Percentiles rank a stretch among this genome's conserved stretches.
These are phyloP conservation scores for Sebastes fasciatus DNA, from an alignment of 2,113 vertebrate genomes.

Conservation along the genomic window DNA sequence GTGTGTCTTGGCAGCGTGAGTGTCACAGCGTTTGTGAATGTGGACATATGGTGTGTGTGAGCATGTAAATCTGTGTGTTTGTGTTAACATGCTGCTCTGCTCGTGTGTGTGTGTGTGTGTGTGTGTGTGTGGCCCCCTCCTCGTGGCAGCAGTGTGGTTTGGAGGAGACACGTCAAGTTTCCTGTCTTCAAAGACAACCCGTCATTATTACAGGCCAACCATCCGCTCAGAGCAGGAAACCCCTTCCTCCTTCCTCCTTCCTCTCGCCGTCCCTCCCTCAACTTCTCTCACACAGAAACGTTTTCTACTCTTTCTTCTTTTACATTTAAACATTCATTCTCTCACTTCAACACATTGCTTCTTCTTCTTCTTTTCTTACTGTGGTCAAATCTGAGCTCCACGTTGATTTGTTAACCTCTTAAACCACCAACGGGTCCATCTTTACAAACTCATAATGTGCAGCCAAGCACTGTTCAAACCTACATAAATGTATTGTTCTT, in stretches of 20 bases:
- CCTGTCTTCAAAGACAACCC: slow-evolving; percentile 75
- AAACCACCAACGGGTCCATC: slow-evolving; percentile 4
- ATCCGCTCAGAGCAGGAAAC: slow-evolving; percentile 58
- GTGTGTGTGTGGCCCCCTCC: slow-evolving; percentile 57
- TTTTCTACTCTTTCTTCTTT: not conserved
- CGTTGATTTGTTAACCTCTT: slow-evolving; percentile 35
- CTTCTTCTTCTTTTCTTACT: slow-evolving; percentile 15
- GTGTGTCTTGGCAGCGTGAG: slow-evolving; percentile 52
- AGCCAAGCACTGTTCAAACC: not conserved
- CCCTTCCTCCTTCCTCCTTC: slow-evolving; percentile 32
- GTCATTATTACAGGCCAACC: slow-evolving; percentile 72
- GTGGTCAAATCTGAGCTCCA: slow-evolving; percentile 20
- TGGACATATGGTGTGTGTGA: slow-evolving; percentile 40
- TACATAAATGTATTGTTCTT: not conserved
- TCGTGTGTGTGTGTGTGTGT: slow-evolving; percentile 32
- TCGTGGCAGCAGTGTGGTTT: slow-evolving; percentile 75
- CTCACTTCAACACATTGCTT: not conserved
- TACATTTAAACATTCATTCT: not conserved
- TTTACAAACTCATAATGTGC: not conserved
- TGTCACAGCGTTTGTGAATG: slow-evolving; percentile 35
- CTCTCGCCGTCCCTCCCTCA: not conserved
- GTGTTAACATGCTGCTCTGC: not conserved
- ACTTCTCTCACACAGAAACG: not conserved
- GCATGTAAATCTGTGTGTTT: slow-evolving; percentile 19
- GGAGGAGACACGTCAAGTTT: slow-evolving; percentile 77